Base-by-base conservation (phyloP, 2,113 vertebrate genomes). In the Alligator mississippiensis region DNA sequence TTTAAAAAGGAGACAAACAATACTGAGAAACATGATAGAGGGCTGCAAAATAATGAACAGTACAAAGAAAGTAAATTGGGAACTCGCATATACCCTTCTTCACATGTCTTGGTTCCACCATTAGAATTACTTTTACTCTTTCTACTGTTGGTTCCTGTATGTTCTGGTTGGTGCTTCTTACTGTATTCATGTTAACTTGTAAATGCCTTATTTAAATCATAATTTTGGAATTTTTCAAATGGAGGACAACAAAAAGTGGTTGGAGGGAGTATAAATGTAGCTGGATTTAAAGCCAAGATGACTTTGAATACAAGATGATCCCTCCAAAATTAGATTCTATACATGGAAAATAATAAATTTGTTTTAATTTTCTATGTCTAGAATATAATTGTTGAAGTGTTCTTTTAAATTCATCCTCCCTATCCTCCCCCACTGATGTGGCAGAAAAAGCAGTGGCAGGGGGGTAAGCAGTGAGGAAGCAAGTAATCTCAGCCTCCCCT, bases 151-250 rank as follows among this genome's bases (percentile, higher is more conserved):
- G 22, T 82, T 84, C 89, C 87, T 86, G 19, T 88, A 5, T 28
- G 30, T 47, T 24, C 24, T 18, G 54, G 85, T 95, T 58, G 86
- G 80, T 90, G n/a, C 88, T 75, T 72, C 47, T 34, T 83, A 17
- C 77, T 27, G 10, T 22, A 77, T 77, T 28, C 28, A 58, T 58
- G 54, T 77, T n/a, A 77, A 55, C 9, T 55, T 27, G 25, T 76
- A 25, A 76, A 47, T 47, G 47, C 47, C 47, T 47, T 47, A 47
- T 76, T 9, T 18, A 17, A 57, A 28, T 72, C 21, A 18, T 88
- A 89, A 11, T 91, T 93, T 91, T 79, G 59, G n/a, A 3, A 70
- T 94, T 91, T 93, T 90, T 66, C 34, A 86, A 17, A 76, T 78
- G 27, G 81, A 66, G 88, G 16, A 24, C 54, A 89, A 70, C 92